phyloP scores from a whole-genome alignment of 1,140 invertebrate genomes.

The Lepidurus arcticus region DNA sequence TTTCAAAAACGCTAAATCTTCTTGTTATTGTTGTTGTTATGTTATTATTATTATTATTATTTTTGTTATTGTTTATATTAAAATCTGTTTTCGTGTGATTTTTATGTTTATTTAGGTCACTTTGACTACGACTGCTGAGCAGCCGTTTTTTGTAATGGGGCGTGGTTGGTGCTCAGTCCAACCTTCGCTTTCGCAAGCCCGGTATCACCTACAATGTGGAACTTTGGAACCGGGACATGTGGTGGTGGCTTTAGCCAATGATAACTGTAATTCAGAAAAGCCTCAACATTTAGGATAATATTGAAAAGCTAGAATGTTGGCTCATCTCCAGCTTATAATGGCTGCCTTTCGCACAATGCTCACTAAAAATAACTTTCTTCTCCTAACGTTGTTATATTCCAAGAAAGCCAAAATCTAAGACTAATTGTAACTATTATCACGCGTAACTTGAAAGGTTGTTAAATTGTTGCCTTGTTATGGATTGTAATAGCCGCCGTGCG shows the following conservation, averaged over 20 bases:
- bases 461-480: conserved; percentile 7
- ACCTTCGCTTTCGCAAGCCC: not conserved
- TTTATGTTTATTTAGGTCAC: not conserved
- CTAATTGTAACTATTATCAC: not conserved
- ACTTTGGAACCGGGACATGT: not conserved
- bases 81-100: not conserved
- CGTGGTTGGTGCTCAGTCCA: not conserved
- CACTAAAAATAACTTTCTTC: not conserved
- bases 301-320: not conserved
- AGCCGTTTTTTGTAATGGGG: conserved; percentile 13
- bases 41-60: not conserved
- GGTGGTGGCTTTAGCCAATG: not conserved
- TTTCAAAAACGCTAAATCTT: not conserved
- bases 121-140: not conserved
- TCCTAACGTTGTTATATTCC: conserved; percentile 1
- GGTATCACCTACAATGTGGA: not conserved
- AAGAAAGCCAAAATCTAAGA: not conserved
- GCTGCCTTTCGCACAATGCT: conserved; percentile 20
- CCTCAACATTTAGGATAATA: not conserved
- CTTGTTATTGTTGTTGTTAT: not conserved
- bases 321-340: not conserved
- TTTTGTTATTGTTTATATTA: not conserved
- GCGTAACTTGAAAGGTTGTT: conserved; percentile 5
- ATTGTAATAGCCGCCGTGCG: not conserved
- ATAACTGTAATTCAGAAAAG: not conserved